Evolutionary conservation across 2,113 vertebrate genomes (phyloP).

Genomic region (Prietella phreatophila): DNA sequence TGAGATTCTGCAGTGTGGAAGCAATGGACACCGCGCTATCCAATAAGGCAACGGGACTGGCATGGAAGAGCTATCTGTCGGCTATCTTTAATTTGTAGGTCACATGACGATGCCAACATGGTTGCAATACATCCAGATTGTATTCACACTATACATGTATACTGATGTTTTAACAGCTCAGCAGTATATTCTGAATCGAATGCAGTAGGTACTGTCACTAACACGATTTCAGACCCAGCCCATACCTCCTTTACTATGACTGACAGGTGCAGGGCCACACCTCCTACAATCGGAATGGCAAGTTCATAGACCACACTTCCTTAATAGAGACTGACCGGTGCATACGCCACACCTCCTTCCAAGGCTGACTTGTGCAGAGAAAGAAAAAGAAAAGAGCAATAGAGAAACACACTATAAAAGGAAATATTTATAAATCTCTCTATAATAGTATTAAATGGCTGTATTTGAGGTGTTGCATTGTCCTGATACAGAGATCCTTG

Average conservation of each 20-base stretch:
- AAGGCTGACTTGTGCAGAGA: background rate
- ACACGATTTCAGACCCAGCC: no score
- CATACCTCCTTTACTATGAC: background rate
- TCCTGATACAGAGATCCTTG: background rate
- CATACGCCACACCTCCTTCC: background rate
- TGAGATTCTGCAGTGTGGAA: no score
- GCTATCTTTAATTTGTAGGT: background rate
- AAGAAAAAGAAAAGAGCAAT: background rate
- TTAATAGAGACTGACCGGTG: background rate
- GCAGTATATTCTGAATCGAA: no score
- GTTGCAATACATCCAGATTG: no score
- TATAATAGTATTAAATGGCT: background rate
- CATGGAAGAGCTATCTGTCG: no score
- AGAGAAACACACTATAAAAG: background rate
- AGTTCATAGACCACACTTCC: background rate
- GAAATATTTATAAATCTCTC: background rate
- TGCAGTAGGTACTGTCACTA: no score
- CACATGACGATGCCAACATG: no score
- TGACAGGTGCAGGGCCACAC: background rate
- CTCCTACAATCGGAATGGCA: background rate
- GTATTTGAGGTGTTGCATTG: background rate
- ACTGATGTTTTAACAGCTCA: no score
- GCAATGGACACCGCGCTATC: no score
- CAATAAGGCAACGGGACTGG: no score
- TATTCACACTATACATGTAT: no score